A percentile compares a stretch with the other conserved stretches of the same genome.
Evolutionary conservation across 1,140 invertebrate genomes (phyloP).

Genomic region (Cyclargus thomasi): DNA sequence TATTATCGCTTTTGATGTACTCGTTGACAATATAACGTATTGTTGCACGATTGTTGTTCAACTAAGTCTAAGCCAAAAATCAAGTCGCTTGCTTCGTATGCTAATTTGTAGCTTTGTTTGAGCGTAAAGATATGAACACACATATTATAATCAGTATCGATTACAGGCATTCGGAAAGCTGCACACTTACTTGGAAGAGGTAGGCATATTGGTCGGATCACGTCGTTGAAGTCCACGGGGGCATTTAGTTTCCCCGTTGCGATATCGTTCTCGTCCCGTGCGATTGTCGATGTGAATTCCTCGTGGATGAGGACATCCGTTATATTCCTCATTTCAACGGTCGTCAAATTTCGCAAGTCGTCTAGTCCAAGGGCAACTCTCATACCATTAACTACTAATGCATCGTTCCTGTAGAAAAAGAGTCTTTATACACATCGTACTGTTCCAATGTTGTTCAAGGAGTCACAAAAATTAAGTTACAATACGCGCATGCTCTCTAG

Average conservation of each 20-base stretch:
- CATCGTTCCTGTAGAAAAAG: slow-evolving; percentile 51
- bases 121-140: not conserved
- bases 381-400: slow-evolving; percentile 35
- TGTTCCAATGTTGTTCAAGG: too few species aligned
- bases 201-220: slow-evolving; percentile 76
- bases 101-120: not conserved
- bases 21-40: too few species aligned
- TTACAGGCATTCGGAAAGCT: not conserved
- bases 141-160: not conserved
- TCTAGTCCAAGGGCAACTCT: slow-evolving; percentile 70
- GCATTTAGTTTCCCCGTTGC: slow-evolving; percentile 74
- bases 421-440: not conserved
- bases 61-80: too few species aligned
- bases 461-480: too few species aligned
- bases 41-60: too few species aligned
- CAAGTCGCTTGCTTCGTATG: too few species aligned
- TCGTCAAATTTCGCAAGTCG: slow-evolving; percentile 46
- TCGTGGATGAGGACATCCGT: slow-evolving; percentile 59
- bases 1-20: too few species aligned
- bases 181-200: slow-evolving; percentile 63
- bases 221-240: slow-evolving; percentile 56
- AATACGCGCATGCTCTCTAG: too few species aligned
- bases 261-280: slow-evolving; percentile 77
- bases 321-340: slow-evolving; percentile 55
- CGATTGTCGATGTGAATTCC: slow-evolving; percentile 61